phyloP scores from a whole-genome alignment of 2,113 vertebrate genomes.

The Atherinomorus stipes region DNA sequence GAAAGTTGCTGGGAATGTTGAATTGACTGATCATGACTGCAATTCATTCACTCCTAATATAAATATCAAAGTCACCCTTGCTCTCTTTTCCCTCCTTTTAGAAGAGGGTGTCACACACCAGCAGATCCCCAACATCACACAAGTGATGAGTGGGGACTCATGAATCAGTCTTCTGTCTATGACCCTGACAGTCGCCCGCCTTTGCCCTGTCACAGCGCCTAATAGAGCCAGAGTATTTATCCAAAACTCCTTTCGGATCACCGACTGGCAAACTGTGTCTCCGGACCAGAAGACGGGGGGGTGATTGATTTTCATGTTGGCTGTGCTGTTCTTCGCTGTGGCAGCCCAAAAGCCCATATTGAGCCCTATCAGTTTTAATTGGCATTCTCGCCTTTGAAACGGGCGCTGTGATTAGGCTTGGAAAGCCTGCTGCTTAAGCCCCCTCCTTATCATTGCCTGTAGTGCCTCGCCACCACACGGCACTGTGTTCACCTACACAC shows the following conservation, averaged over 20 bases:
- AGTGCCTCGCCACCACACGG: conserved; percentile 51
- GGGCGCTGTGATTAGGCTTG: conserved; percentile 74
- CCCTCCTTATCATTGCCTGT: conserved; percentile 73
- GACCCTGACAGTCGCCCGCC: conserved; percentile 24
- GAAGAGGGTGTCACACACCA: conserved; percentile 46
- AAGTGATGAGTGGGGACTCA: conserved; percentile 27
- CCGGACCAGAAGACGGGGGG: conserved; percentile 48
- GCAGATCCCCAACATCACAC: conserved; percentile 31
- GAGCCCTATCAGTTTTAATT: conserved; percentile 84
- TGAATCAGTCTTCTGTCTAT: conserved; percentile 36
- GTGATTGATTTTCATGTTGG: conserved; percentile 73
- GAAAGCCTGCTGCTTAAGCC: conserved; percentile 70
- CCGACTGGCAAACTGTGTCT: conserved; percentile 43
- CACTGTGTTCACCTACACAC: conserved; percentile 25
- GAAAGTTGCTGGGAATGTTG: not conserved
- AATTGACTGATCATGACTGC: conserved; percentile 8
- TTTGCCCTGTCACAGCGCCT: conserved; percentile 16
- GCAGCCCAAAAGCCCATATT: conserved; percentile 75
- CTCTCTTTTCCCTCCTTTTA: conserved; percentile 41
- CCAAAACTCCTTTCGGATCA: conserved; percentile 47
- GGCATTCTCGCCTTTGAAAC: conserved; percentile 80
- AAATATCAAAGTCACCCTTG: conserved; percentile 4
- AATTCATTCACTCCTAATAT: not conserved
- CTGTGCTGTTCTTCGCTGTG: conserved; percentile 58
- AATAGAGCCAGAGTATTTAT: conserved; percentile 48